Evolutionary conservation across 2,113 vertebrate species (phyloP), one percentile per base, ranked within the genome.

Genomic region (Xiphorhynchus elegans): DNA sequence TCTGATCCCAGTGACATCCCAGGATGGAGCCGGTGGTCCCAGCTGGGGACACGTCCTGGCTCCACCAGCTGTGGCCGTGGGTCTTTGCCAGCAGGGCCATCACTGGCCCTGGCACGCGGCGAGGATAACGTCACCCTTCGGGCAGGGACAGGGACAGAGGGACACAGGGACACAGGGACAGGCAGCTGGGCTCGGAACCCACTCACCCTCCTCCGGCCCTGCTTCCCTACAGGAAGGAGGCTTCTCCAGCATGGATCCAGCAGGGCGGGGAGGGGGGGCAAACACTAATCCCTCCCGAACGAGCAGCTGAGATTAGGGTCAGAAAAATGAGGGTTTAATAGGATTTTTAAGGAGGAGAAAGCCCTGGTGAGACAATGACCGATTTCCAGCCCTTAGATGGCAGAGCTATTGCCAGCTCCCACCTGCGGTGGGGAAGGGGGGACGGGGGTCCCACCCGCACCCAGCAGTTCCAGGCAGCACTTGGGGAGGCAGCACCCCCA

Each of bases 241-340:
- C 10, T 88, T 1, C 73, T 79, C 46, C 76, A 3, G 75, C 84
- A 4, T 1, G 4, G 69, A 62, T 15, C 39, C 55, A 1, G 2
- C 20, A 44, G 31, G 77, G 37, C 17, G 0, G 7, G 35, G 21
- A 8, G 20, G 44, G 44, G 23, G 26, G 10, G 31, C 47, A 15
- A 31, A 13, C 25, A 1, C 12, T 94, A 96, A 97, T 95, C 96
- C 89, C 82, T 66, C 60, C 40, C 5, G 3, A 69, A 42, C 23
- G 2, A 55, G 21, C 6, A 53, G 59, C 68, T 9, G 72, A 84
- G 96, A 97, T 95, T 94, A 95, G 95, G 95, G 95, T 95, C 95
- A 97, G 95, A 95, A 97, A 96, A 95, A 92, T 33, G 91, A 96
- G 94, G 75, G 59, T 96, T 94, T 91, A 96, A 95, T 87, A 40